Conservation (phyloP, 2,888 invertebrate species). For the Ormyrus labotus region DNA sequence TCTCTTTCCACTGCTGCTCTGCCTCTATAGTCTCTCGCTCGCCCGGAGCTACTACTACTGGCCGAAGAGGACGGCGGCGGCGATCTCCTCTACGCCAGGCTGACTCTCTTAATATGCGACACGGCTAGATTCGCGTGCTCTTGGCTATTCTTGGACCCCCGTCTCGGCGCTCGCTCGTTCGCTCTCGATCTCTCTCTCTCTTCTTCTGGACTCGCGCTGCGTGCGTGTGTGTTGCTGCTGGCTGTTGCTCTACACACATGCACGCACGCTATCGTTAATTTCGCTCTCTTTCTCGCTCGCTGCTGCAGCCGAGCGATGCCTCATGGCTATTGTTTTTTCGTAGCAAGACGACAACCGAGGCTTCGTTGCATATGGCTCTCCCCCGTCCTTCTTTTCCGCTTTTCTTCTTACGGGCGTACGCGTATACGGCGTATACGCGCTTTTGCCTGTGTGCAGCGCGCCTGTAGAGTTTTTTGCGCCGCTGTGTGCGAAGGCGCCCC, state of each 20-base stretch:
- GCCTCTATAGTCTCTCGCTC: not conserved
- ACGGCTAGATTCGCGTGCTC: conserved; percentile 70
- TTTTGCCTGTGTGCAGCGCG: conserved; percentile 1
- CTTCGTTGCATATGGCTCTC: not conserved
- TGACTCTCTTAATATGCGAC: conserved; percentile 56
- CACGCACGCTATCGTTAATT: conserved; percentile 38
- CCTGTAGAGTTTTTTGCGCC: not conserved
- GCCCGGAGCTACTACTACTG: not conserved
- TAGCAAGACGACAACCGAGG: not conserved
- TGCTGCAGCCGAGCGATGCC: not conserved
- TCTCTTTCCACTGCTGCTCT: not conserved
- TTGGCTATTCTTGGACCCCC: conserved; percentile 69
- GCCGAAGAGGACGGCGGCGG: not conserved
- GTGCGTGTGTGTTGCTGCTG: not conserved
- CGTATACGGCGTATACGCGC: not conserved
- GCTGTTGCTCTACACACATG: not conserved
- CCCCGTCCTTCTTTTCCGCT: conserved; percentile 3
- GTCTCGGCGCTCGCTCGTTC: conserved; percentile 3
- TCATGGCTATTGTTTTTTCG: not conserved
- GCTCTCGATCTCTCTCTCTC: conserved; percentile 22
- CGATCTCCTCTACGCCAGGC: conserved; percentile 16
- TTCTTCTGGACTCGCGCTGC: not conserved
- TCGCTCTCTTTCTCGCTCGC: conserved; percentile 37
- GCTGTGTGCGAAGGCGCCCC: not conserved
- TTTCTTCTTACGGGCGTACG: not conserved